Conservation (phyloP, 2,888 invertebrate genomes). For the Dasysyrphus albostriatus region DNA sequence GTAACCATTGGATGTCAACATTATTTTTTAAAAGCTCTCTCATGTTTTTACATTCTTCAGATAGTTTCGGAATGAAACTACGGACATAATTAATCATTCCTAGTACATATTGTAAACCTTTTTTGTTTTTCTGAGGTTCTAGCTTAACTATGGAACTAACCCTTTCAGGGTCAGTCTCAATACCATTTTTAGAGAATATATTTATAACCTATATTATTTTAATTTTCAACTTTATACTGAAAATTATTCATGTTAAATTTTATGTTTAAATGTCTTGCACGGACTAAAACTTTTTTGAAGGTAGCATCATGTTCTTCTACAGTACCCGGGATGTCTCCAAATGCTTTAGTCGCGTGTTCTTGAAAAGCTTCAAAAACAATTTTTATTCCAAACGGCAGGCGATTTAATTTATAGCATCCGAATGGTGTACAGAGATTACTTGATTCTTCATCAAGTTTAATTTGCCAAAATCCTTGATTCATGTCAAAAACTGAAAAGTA, state of each 20-base stretch:
- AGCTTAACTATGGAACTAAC: constrained; percentile 5
- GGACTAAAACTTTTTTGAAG: constrained; percentile 10
- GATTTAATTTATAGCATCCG: constrained; percentile 23
- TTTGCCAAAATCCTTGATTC: constrained; percentile 38
- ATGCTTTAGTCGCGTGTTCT: constrained; percentile 14
- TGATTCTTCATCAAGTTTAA: constrained; percentile 10
- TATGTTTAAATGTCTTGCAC: constrained; percentile 10
- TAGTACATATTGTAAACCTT: constrained; percentile 5
- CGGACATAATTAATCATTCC: constrained; percentile 44
- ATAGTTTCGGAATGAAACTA: constrained; percentile 32
- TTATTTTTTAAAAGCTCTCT: constrained; percentile 20
- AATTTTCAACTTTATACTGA: constrained; percentile 10
- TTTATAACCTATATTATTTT: constrained; percentile 21
- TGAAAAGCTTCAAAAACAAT: constrained; percentile 26
- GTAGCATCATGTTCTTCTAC: constrained; percentile 21
- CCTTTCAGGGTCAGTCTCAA: constrained; percentile 15
- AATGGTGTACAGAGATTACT: constrained; percentile 25
- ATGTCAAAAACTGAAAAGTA: constrained; percentile 30
- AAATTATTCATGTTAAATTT: constrained; percentile 28
- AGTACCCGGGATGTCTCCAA: constrained; percentile 10
- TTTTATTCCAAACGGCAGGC: constrained; percentile 28
- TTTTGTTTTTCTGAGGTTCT: constrained; percentile 8
- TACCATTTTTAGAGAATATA: constrained; percentile 23
- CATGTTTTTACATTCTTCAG: constrained; percentile 21
- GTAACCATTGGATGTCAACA: constrained; percentile 27